Evolutionary conservation across 2,113 vertebrate species (phyloP).

Genomic region (Toxostoma redivivum): DNA sequence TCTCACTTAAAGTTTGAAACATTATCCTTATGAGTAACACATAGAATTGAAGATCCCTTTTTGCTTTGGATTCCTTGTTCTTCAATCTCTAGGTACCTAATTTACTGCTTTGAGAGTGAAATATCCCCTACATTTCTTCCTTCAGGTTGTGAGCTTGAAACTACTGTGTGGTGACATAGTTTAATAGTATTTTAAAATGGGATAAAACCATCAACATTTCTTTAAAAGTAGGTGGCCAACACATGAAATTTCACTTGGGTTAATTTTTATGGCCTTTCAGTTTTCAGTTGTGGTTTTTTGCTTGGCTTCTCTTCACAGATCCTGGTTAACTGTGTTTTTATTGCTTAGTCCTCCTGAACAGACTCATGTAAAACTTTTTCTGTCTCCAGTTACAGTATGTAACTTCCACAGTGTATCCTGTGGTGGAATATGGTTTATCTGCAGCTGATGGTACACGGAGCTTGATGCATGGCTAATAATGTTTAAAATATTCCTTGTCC

Average conservation of each 20-base stretch:
- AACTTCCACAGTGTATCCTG: background rate
- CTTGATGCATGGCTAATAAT: background rate
- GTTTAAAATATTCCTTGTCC: background rate
- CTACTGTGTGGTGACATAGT: background rate
- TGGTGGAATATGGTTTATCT: background rate
- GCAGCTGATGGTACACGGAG: background rate
- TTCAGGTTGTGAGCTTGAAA: background rate
- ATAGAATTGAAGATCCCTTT: background rate
- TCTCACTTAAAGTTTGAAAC: background rate
- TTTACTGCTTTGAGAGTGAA: background rate
- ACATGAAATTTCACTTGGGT: conserved; percentile 26
- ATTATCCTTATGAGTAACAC: background rate
- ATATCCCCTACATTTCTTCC: background rate
- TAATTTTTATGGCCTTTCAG: conserved; percentile 48
- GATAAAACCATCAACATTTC: background rate
- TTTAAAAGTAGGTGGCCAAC: background rate
- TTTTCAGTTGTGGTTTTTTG: conserved; percentile 54
- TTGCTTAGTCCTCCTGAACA: conserved; percentile 21
- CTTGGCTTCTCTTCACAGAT: conserved; percentile 48
- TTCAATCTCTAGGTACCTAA: background rate
- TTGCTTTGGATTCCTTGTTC: background rate
- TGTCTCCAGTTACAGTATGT: background rate
- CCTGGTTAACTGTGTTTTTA: conserved; percentile 31
- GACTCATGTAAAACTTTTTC: background rate
- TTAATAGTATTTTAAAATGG: background rate